These are phyloP conservation scores for Bhutanitis thaidina DNA, from an alignment of 2,888 invertebrate species.

Conservation along the genomic window DNA sequence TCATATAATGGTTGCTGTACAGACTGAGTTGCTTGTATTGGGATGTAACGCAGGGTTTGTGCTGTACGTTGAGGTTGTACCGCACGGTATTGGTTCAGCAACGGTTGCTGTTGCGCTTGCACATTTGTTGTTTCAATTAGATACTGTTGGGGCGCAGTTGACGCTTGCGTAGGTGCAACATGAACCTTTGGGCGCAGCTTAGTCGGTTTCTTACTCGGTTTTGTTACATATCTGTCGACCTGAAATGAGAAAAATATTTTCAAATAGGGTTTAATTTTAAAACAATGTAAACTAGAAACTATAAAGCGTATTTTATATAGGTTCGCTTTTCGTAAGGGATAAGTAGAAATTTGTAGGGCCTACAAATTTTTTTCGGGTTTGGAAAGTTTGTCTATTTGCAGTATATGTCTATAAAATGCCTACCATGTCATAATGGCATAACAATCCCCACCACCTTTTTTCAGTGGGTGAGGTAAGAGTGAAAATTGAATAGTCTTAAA, in stretches of 20 bases:
- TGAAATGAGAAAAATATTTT: slow-evolving; percentile 35
- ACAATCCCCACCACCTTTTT: too few species aligned
- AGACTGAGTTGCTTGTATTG: slow-evolving; percentile 43
- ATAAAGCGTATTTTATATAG: too few species aligned
- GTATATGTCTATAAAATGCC: too few species aligned
- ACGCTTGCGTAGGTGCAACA: slow-evolving; percentile 43
- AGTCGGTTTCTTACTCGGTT: slow-evolving; percentile 63
- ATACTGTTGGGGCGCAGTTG: slow-evolving; percentile 69
- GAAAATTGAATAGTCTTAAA: too few species aligned
- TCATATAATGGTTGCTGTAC: slow-evolving; percentile 54
- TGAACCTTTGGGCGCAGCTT: slow-evolving; percentile 62
- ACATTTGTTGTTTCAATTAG: slow-evolving; percentile 73
- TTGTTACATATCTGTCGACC: slow-evolving; percentile 66
- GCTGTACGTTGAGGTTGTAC: slow-evolving; percentile 49
- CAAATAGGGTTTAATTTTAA: background rate
- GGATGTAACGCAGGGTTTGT: slow-evolving; percentile 54
- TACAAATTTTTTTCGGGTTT: too few species aligned
- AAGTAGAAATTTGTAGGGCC: too few species aligned
- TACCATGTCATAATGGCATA: too few species aligned
- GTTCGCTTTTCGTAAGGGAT: too few species aligned
- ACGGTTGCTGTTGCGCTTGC: slow-evolving; percentile 47
- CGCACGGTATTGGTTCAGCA: slow-evolving; percentile 43
- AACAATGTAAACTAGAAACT: too few species aligned
- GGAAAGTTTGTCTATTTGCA: too few species aligned
- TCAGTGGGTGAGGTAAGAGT: too few species aligned